Percentiles rank a stretch among this genome's conserved stretches.
These are phyloP conservation scores for Conchocele bisecta DNA, from an alignment of 2,888 invertebrate species.

Conservation along the genomic window DNA sequence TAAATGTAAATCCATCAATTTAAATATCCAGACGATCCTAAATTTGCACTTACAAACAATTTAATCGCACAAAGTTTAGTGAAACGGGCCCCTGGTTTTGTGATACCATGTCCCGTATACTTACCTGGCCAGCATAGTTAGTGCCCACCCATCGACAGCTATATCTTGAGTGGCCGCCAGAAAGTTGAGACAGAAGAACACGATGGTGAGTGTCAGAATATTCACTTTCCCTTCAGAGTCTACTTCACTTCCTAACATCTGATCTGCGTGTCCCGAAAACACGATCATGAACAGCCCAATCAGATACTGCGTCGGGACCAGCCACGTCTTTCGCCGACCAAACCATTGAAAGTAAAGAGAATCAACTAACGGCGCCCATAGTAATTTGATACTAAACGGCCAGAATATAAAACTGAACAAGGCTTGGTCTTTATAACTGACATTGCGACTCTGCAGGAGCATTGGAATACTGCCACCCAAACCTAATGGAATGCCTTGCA, in stretches of 20 bases:
- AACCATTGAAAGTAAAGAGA: conserved; percentile 91
- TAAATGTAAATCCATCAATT: too few relatives aligned
- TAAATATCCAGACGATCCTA: too few relatives aligned
- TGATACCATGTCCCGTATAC: too few relatives aligned
- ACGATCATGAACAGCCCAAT: conserved; percentile 94
- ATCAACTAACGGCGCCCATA: conserved; percentile 99
- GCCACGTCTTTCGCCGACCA: conserved; percentile 94
- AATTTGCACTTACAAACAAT: too few relatives aligned
- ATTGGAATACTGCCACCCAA: conserved; percentile 97
- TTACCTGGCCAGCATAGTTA: conserved; percentile 97
- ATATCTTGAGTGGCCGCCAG: conserved; percentile 99
- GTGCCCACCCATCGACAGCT: conserved; percentile 99
- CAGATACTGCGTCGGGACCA: conserved; percentile 96
- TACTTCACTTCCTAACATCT: conserved; percentile 89
- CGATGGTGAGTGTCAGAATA: conserved; percentile 86
- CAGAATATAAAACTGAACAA: conserved; percentile 93
- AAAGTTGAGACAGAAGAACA: conserved; percentile 96
- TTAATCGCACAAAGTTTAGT: too few relatives aligned
- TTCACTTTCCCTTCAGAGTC: conserved; percentile 82
- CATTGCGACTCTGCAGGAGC: conserved; percentile 95
- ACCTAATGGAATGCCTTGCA: conserved; percentile 94
- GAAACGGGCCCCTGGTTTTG: too few relatives aligned
- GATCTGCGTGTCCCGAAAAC: conserved; percentile 86
- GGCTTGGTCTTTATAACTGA: conserved; percentile 96
- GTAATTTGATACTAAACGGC: conserved; percentile 93